Base-by-base conservation (phyloP, 2,113 vertebrate species). In the Origma solitaria region DNA sequence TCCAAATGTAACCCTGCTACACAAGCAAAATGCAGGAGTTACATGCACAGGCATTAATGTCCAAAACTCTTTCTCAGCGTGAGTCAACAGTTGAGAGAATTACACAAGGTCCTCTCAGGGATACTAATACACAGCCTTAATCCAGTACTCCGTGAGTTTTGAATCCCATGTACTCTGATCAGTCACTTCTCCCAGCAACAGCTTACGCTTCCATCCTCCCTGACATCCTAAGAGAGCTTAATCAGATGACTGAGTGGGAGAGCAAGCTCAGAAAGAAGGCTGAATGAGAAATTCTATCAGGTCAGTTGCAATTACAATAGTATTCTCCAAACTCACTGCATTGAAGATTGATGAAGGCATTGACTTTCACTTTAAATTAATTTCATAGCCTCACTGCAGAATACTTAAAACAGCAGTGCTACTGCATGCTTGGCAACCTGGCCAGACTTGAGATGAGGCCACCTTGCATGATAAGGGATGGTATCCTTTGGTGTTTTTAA, bases 41-140 rank as follows among this genome's bases (percentile, higher is more conserved):
- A 42, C 0, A 1, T 31, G 19, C 23, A 49, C 0, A 0, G 57
- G 22, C 38, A 51, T 10, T 62, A 68, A 27, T 17, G 9, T 50
- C 38, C 54, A 56, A n/a, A 90, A 78, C 25, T 23, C n/a, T 23
- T 85, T 72, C 88, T 92, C 82, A 73, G 17, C 10, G 1, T 0
- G 1, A 92, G 25, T 9, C 77, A 82, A 42, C 58, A 84, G 60
- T n/a, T 17, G 28, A 88, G 30, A 89, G 65, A 87, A 89, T 64
- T 91, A 72, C 65, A 96, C 65, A 15, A 61, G 47, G 71, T 82
- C 40, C 31, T 94, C 50, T 42, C 37, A 54, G 13, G 66, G 50
- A 92, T 73, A 92, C 28, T 93, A 82, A 94, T 45, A 82, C 8
- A 60, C 44, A 80, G 56, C 42, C 51, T 58, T 79, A 94, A 77